These are phyloP conservation scores for Brachionus angularis DNA, from an alignment of 1,140 invertebrate species.

Conservation along the genomic window DNA sequence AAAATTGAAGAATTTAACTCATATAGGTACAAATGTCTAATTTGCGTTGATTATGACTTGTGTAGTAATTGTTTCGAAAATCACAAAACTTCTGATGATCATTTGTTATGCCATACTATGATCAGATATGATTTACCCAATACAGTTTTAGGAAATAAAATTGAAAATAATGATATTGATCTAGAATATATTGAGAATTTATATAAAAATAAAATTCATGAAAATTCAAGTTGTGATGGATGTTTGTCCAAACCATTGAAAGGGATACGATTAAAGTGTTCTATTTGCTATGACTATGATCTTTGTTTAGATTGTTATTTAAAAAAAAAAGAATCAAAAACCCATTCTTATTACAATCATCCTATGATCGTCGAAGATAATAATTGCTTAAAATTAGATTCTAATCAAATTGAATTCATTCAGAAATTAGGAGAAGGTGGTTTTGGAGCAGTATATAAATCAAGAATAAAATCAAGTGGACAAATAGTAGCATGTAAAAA, in stretches of 20 bases:
- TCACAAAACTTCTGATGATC: neutral
- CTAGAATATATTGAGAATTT: neutral
- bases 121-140: neutral
- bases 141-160: neutral
- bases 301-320: neutral
- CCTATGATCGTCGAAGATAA: neutral
- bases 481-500: too few species aligned
- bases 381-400: neutral
- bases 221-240: neutral
- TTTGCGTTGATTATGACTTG: neutral
- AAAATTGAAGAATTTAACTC: neutral
- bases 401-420: neutral
- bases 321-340: neutral
- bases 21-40: slow-evolving; percentile 9
- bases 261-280: slow-evolving; percentile 10
- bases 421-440: neutral
- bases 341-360: neutral
- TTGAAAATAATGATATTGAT: neutral
- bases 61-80: slow-evolving; percentile 18
- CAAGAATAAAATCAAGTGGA: neutral
- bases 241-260: neutral
- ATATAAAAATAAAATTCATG: neutral
- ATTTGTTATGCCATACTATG: neutral
- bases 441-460: neutral
- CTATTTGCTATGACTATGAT: neutral